A percentile compares a stretch with the other conserved stretches of the same genome.
phyloP scores from a whole-genome alignment of 2,113 vertebrate species.

The Scartelaos histophorus region DNA sequence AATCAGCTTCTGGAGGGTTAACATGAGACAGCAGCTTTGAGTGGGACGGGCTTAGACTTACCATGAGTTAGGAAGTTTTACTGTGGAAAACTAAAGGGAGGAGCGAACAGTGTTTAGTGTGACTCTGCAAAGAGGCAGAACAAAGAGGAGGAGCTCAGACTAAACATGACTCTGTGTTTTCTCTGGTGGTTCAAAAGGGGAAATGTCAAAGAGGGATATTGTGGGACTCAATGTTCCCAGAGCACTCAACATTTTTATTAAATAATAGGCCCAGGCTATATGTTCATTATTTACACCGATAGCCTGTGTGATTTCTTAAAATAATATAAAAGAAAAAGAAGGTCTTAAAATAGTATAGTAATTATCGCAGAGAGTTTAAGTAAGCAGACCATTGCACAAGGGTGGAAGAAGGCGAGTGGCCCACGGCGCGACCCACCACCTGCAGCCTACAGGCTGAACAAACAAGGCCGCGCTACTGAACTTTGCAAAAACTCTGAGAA shows the following conservation, averaged over 20 bases:
- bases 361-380: too few species aligned
- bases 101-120: conserved; percentile 31
- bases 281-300: too few species aligned
- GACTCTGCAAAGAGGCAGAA: conserved; percentile 34
- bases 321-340: too few species aligned
- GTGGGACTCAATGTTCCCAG: not conserved
- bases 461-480: not conserved
- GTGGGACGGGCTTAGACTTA: conserved; percentile 29
- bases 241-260: too few species aligned
- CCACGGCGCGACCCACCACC: too few species aligned
- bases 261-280: too few species aligned
- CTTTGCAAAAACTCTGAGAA: not conserved
- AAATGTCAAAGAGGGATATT: conserved; percentile 12
- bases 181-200: not conserved
- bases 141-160: conserved; percentile 28
- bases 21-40: conserved; percentile 59
- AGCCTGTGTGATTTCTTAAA: too few species aligned
- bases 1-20: conserved; percentile 54
- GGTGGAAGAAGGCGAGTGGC: too few species aligned
- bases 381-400: too few species aligned
- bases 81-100: conserved; percentile 20
- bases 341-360: too few species aligned
- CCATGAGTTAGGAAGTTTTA: conserved; percentile 33
- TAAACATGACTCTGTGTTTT: conserved; percentile 55
- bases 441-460: not conserved